Evolutionary conservation across 2,113 vertebrate genomes (phyloP), one percentile per base, ranked within the genome.

Genomic region (Lagopus leucura): DNA sequence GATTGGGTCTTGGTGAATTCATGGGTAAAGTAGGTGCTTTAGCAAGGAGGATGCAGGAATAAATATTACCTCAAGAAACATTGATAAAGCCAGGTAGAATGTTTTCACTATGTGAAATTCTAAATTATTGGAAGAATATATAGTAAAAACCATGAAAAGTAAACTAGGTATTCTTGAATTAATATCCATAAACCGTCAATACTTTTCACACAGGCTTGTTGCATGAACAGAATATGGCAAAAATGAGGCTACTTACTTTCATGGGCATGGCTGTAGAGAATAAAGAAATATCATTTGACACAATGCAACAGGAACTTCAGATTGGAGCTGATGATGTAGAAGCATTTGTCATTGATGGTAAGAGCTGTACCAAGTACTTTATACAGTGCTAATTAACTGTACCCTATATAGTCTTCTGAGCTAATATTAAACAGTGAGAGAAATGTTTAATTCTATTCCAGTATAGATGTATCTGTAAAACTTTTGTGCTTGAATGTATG

Each of bases 221-320:
- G 93, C 99, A 99, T 2, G 99, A 99, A 95, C 99, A 99, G 94
- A 99, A 99, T 94, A 98, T 99, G 98, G 97, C 98, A 82, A 99
- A 99, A 97, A 99, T 99, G 99, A 98, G 99, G 93, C 98, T 99
- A 67, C 98, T 99, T 76, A 99, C 99, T 28, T 99, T 99, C 95
- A 99, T 99, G 99, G 99, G 99, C 92, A 99, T 99, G 99, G 99
- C 99, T 24, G 99, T 99, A 70, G 99, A 99, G 97, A 99, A 98
- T 95, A 99, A 99, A 96, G 99, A 99, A 96, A 98, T 99, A 93
- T 99, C 98, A 17, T 99, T 99, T 92, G 99, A 99, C 86, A 99
- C 98, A 50, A 99, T 99, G 98, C 98, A 99, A 76, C 99, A 99
- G 96, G 99, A 99, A 92, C 98, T 99, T 92, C 99, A 99, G 97